Base-by-base conservation (phyloP, 2,888 invertebrate species). In the Panopea generosa region DNA sequence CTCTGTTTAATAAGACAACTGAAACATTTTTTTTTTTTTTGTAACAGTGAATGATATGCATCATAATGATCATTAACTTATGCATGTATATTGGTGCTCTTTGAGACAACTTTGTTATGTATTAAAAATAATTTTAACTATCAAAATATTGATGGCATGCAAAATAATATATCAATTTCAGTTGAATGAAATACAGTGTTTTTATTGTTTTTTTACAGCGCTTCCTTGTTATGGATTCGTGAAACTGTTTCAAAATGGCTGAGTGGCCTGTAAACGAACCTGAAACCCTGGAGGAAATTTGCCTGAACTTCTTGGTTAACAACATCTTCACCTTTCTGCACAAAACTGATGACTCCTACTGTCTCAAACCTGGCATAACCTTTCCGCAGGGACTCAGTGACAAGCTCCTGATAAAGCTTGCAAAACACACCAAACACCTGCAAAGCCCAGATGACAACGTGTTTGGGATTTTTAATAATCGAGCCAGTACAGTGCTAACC, bases 341-440 rank as follows among this genome's bases (percentile, higher is more conserved):
- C 47, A 67, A 59, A 53, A 76, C 76, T 6, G 73, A 76, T 62
- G 80, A 77, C 4, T 73, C 73, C 1, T 80, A 77, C 56, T 62
- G 73, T 9, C 57, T 80, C 3, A 80, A 74, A 26, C 63, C 72
- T 16, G 80, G 80, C 2, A 80, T 80, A 2, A 70, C 68, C 18
- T 74, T 80, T 49, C 80, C 80, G 16, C 76, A 77, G 33, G 80
- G 80, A 0, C 40, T 80, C 1, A 80, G 76, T 74, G 80, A 80
- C 50, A 80, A 80, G 45, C 53, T 80, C 26, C 53, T 80, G 6
- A 29, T 33, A 2, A 66, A 59, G 22, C 59, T 80, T 26, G 75
- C 57, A 22, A 61, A 45, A 1, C 52, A 59, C 4, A 67, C 73
- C 7, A 76, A 80, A 43, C 67, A 67, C 24, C 60, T 73, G 29